Percentiles rank a stretch among this genome's conserved stretches.
These are phyloP conservation scores for Luperina nickerlii DNA, from an alignment of 2,888 invertebrate species.

Conservation along the genomic window DNA sequence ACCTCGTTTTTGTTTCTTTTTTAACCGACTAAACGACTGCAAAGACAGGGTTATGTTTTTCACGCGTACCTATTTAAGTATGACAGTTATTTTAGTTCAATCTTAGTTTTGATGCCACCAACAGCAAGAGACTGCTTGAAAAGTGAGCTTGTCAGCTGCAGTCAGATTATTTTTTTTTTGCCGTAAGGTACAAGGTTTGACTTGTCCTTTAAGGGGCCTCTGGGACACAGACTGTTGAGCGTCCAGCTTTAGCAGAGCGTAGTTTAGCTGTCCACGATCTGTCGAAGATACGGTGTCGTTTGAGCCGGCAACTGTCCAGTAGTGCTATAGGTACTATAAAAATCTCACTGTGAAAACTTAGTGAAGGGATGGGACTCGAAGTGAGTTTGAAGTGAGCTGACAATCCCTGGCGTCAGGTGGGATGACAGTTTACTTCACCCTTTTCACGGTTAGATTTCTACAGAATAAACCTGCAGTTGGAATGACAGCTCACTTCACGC, in stretches of 20 bases:
- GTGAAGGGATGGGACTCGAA: no score
- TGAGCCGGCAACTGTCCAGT: no score
- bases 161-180: not conserved
- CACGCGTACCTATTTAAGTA: not conserved
- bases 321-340: not conserved
- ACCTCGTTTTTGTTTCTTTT: not conserved
- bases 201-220: not conserved
- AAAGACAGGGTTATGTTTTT: not conserved
- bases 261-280: not conserved
- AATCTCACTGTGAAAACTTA: not conserved
- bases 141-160: not conserved
- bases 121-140: not conserved
- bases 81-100: not conserved
- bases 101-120: not conserved
- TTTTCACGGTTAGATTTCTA: not conserved
- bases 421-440: not conserved
- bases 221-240: not conserved
- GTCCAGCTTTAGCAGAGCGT: not conserved
- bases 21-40: not conserved
- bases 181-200: not conserved
- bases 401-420: no score
- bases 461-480: not conserved
- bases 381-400: not conserved
- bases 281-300: not conserved
- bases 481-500: no score